Percentiles rank a stretch among this genome's conserved stretches.
Evolutionary conservation across 2,888 invertebrate genomes (phyloP).

Genomic region (Eupithecia insigniata): DNA sequence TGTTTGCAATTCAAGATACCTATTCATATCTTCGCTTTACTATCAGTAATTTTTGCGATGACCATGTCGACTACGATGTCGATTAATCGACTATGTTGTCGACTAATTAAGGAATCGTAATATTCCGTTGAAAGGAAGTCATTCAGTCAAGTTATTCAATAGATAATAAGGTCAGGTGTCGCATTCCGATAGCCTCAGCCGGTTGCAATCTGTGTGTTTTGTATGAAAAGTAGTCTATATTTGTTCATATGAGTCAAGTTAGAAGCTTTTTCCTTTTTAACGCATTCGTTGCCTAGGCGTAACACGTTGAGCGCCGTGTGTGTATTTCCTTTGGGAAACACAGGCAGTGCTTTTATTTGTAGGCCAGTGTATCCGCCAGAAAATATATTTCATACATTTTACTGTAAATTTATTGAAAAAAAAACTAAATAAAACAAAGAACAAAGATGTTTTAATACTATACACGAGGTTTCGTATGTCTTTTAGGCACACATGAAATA

Average conservation of each 20-base stretch:
- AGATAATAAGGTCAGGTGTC: constrained; percentile 8
- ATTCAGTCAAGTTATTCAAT: constrained; percentile 4
- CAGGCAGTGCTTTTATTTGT: too few relatives aligned
- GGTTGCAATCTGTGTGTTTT: constrained; percentile 1
- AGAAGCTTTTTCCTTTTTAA: background rate
- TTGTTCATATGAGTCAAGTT: background rate
- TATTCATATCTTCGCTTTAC: background rate
- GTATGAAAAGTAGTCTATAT: background rate
- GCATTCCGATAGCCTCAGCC: constrained; percentile 1
- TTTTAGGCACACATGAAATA: too few relatives aligned
- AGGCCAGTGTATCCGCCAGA: too few relatives aligned
- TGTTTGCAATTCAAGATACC: background rate
- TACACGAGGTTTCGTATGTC: too few relatives aligned
- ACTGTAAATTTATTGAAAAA: too few relatives aligned
- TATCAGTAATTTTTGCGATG: background rate
- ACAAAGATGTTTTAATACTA: too few relatives aligned
- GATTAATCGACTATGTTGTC: background rate
- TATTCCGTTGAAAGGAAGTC: constrained; percentile 8
- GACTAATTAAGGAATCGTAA: constrained; percentile 1
- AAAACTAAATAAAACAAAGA: too few relatives aligned
- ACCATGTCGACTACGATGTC: background rate
- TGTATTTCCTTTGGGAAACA: too few relatives aligned
- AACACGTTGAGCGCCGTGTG: too few relatives aligned
- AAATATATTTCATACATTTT: too few relatives aligned
- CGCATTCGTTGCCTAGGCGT: background rate